A percentile compares a stretch with the other conserved stretches of the same genome.
Conservation (phyloP, 1,140 invertebrate genomes). For the Scylla paramamosain region DNA sequence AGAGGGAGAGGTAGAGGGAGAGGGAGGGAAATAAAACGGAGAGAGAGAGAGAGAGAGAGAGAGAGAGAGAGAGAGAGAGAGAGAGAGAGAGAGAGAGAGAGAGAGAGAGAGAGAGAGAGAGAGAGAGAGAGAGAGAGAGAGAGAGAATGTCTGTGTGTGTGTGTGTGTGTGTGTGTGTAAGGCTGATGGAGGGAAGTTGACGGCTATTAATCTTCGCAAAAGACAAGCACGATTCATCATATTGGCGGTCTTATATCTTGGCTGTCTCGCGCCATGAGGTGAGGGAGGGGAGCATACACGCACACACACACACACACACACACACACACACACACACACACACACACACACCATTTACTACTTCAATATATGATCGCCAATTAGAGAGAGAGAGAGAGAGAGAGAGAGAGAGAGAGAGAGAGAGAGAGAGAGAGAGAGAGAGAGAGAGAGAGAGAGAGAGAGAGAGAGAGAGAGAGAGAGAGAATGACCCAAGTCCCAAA, state of each 20-base stretch:
- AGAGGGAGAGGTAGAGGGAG: background rate
- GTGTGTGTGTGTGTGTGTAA: too few species aligned
- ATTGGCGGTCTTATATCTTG: too few species aligned
- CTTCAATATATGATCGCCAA: too few species aligned
- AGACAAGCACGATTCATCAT: background rate
- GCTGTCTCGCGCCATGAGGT: too few species aligned
- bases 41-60: background rate
- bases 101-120: conserved; percentile 12
- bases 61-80: background rate
- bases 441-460: too few species aligned
- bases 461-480: background rate
- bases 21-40: background rate
- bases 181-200: too few species aligned
- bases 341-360: background rate
- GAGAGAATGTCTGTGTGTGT: too few species aligned
- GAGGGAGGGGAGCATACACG: background rate
- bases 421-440: too few species aligned
- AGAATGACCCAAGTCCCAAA: background rate
- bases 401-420: too few species aligned
- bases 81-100: conserved; percentile 19
- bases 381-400: too few species aligned
- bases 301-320: conserved; percentile 12
- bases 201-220: background rate
- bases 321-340: conserved; percentile 3
- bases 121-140: too few species aligned